Evolutionary conservation across 2,888 invertebrate genomes (phyloP).

Genomic region (Aphodius sticticus): DNA sequence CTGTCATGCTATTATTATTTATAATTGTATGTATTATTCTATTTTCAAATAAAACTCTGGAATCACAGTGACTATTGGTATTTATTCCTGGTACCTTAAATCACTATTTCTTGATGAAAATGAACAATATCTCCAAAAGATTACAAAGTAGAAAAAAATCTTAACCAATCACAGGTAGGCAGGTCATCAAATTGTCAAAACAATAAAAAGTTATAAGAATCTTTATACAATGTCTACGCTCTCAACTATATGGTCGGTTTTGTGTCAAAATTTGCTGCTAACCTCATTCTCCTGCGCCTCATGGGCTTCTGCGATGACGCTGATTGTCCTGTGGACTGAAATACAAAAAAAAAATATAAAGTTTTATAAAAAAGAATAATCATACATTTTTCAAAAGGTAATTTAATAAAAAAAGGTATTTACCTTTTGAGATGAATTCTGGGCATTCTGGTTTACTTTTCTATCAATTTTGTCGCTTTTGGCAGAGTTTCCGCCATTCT

Average conservation of each 20-base stretch:
- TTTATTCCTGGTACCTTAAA: neutral
- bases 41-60: neutral
- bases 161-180: neutral
- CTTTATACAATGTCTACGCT: neutral
- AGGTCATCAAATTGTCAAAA: neutral
- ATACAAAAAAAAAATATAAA: neutral
- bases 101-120: neutral
- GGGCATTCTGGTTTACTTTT: constrained; percentile 21
- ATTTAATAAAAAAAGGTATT: neutral
- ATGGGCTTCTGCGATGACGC: constrained; percentile 39
- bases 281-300: constrained; percentile 50
- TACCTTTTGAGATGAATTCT: constrained; percentile 28
- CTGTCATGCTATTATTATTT: too few relatives aligned
- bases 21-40: too few relatives aligned
- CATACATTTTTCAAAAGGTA: neutral
- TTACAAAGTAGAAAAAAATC: neutral
- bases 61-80: neutral
- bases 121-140: neutral
- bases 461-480: constrained; percentile 10
- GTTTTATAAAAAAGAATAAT: neutral
- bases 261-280: constrained; percentile 53
- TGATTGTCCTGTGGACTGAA: neutral
- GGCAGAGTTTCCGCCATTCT: constrained; percentile 26
- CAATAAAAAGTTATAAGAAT: neutral
- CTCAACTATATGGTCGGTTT: constrained; percentile 19